Evolutionary conservation across 2,113 vertebrate species (phyloP).

Genomic region (Ceyx melanurus): DNA sequence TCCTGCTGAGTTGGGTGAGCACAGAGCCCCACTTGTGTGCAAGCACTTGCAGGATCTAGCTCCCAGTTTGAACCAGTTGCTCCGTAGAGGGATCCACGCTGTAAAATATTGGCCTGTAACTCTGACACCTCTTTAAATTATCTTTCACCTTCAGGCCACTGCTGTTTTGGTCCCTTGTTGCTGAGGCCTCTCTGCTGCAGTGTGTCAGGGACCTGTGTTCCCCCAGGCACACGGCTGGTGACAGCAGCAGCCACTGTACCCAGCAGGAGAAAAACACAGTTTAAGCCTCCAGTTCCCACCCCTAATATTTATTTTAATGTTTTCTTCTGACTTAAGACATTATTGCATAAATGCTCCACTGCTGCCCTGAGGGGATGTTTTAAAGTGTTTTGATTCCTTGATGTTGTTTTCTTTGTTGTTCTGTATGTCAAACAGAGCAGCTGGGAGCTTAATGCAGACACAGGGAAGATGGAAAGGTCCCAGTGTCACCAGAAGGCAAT

Average conservation of each 20-base stretch:
- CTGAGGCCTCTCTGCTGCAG: neutral
- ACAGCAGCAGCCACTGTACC: neutral
- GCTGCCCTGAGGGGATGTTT: conserved; percentile 30
- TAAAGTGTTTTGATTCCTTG: conserved; percentile 10
- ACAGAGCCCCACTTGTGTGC: neutral
- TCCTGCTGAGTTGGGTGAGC: neutral
- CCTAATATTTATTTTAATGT: conserved; percentile 31
- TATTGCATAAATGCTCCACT: conserved; percentile 17
- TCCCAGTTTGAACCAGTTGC: neutral
- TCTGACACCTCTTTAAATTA: neutral
- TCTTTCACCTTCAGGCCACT: neutral
- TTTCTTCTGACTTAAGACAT: conserved; percentile 37
- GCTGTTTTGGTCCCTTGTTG: neutral
- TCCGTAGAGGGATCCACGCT: neutral
- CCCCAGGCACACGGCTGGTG: neutral
- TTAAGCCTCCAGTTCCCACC: conserved; percentile 1
- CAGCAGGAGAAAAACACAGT: neutral
- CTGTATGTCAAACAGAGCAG: neutral
- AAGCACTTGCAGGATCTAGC: neutral
- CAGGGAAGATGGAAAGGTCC: neutral
- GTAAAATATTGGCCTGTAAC: neutral
- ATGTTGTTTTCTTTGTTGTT: conserved; percentile 45
- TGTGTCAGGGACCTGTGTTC: neutral
- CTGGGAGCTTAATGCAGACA: neutral
- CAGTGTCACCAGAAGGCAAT: neutral